phyloP scores from a whole-genome alignment of 2,888 invertebrate species.

The Muscina levida region DNA sequence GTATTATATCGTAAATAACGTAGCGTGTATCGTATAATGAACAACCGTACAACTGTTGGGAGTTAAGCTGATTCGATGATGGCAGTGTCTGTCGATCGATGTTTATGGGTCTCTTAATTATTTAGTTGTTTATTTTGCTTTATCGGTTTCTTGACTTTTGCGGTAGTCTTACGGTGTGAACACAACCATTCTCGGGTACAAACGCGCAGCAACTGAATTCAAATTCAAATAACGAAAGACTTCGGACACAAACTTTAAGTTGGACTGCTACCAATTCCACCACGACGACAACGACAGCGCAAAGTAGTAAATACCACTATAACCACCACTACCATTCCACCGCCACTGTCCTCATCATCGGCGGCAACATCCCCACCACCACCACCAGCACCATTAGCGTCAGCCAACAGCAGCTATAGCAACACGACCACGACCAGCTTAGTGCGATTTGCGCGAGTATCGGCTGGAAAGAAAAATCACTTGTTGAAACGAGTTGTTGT shows the following conservation, averaged over 20 bases:
- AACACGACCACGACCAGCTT: background rate
- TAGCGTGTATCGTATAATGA: too few species aligned
- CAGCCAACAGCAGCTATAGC: slow-evolving; percentile 5
- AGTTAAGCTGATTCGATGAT: slow-evolving; percentile 3
- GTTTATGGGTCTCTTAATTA: slow-evolving; percentile 41
- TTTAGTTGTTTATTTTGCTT: slow-evolving; percentile 38
- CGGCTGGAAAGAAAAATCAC: slow-evolving; percentile 52
- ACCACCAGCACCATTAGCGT: background rate
- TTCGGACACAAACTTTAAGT: slow-evolving; percentile 69
- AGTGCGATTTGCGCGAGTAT: background rate
- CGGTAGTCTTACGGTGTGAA: background rate
- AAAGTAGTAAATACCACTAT: background rate
- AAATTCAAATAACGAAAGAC: slow-evolving; percentile 70
- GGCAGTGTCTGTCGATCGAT: slow-evolving; percentile 34
- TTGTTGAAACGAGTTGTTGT: slow-evolving; percentile 61
- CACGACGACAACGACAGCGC: background rate
- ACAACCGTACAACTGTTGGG: too few species aligned
- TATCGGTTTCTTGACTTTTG: slow-evolving; percentile 21
- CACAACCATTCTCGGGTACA: slow-evolving; percentile 70
- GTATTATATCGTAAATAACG: too few species aligned
- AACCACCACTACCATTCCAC: background rate
- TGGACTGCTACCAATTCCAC: slow-evolving; percentile 18
- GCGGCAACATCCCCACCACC: background rate
- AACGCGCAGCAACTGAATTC: slow-evolving; percentile 70
- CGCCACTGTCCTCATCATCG: background rate